Evolutionary conservation across 37 sponge, comb jelly and placozoan species (phyloP).

Genomic region (Bolinopsis microptera): DNA sequence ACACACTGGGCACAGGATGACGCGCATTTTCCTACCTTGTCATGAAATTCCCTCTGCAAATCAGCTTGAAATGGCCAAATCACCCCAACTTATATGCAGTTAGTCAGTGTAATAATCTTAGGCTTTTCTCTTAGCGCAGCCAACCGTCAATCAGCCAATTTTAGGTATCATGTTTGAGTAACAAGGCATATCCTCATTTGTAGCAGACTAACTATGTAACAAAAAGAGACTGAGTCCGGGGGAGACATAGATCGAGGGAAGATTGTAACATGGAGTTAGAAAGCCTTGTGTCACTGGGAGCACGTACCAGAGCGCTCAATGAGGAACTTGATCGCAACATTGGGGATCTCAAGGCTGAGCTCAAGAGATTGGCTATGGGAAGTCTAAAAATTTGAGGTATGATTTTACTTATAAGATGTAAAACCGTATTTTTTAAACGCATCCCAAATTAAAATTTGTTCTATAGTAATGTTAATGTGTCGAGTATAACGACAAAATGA

Average conservation of each 20-base stretch:
- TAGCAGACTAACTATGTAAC: neutral
- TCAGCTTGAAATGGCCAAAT: neutral
- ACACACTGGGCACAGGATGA: no score
- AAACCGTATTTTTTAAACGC: no score
- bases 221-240: neutral
- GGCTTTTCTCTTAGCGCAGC: neutral
- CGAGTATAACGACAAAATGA: no score
- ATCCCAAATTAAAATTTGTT: no score
- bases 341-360: neutral
- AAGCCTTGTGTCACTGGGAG: conserved; percentile 9
- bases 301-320: neutral
- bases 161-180: neutral
- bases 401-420: no score
- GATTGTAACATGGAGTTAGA: conserved; percentile 4
- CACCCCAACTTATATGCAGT: neutral
- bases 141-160: neutral
- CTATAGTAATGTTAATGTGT: no score
- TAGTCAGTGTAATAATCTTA: neutral
- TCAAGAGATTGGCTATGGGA: conserved; percentile 41
- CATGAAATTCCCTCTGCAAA: neutral
- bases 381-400: neutral
- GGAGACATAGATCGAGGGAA: no score
- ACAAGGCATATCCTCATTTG: neutral
- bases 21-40: neutral
- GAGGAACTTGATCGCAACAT: conserved; percentile 31